Conservation (phyloP, 2,888 invertebrate species). For the Tenthredo mesomela region DNA sequence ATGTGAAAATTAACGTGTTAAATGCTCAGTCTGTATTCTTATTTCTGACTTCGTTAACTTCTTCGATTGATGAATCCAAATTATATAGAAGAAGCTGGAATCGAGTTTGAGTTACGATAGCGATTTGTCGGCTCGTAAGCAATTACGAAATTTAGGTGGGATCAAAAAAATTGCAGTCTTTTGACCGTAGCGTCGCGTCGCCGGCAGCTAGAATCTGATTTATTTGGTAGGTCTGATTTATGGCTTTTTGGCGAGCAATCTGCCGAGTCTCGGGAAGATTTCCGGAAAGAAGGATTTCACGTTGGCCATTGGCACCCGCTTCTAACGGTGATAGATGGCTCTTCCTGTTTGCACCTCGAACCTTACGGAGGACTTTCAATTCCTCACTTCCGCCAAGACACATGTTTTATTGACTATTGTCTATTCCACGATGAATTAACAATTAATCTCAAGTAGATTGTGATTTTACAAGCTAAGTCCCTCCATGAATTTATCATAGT, state of each 20-base stretch:
- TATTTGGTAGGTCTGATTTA: constrained; percentile 52
- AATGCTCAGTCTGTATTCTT: not conserved
- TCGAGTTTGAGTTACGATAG: constrained; percentile 21
- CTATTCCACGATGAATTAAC: constrained; percentile 16
- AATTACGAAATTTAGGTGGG: constrained; percentile 35
- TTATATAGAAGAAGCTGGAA: not conserved
- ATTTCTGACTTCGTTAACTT: not conserved
- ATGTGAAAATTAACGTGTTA: not conserved
- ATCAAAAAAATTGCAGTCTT: constrained; percentile 42
- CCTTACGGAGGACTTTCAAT: constrained; percentile 25
- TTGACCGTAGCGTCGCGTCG: constrained; percentile 23
- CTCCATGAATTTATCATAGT: not conserved
- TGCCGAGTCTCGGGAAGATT: constrained; percentile 47
- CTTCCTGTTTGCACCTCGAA: constrained; percentile 51
- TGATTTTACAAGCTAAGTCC: not conserved
- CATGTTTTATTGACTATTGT: constrained; percentile 46
- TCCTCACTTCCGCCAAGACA: constrained; percentile 44
- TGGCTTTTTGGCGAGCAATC: constrained; percentile 52
- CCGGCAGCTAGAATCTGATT: constrained; percentile 46
- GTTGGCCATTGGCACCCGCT: constrained; percentile 41
- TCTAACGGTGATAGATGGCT: constrained; percentile 53
- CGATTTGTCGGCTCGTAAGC: constrained; percentile 17
- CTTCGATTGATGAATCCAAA: not conserved
- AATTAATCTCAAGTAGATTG: constrained; percentile 28
- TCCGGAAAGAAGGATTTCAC: constrained; percentile 51